Conservation (phyloP, 2,888 invertebrate species). For the Drosophila emarginata region DNA sequence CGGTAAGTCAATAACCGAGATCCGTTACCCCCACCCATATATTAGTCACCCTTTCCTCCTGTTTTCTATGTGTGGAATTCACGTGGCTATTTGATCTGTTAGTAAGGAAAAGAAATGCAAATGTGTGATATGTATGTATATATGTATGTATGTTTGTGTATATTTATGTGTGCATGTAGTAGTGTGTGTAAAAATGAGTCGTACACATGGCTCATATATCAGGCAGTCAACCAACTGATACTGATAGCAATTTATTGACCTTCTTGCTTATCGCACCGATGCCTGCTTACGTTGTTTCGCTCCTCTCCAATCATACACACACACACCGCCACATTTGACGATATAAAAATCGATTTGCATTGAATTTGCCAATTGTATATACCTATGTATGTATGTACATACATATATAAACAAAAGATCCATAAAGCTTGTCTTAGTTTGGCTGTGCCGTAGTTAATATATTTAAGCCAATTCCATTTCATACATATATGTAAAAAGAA, state of each 20-base stretch:
- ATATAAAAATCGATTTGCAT: not conserved
- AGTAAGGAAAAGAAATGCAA: constrained; percentile 21
- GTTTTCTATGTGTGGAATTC: not conserved
- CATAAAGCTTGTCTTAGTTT: not conserved
- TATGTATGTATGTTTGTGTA: no score
- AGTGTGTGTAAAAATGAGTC: constrained; percentile 4
- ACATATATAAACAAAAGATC: not conserved
- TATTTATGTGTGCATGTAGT: no score
- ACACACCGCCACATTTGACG: not conserved
- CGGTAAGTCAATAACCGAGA: constrained; percentile 69
- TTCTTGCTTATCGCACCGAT: constrained; percentile 63
- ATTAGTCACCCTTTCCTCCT: constrained; percentile 8
- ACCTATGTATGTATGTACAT: no score
- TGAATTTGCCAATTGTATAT: not conserved
- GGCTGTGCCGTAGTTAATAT: not conserved
- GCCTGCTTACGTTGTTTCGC: constrained; percentile 18
- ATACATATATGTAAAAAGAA: no score
- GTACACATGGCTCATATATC: constrained; percentile 56
- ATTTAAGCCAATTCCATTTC: not conserved
- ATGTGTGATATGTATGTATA: not conserved
- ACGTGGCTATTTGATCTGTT: not conserved
- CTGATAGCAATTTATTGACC: constrained; percentile 70
- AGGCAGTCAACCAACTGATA: constrained; percentile 21
- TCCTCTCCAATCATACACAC: not conserved
- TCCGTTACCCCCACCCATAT: not conserved